phyloP scores from a whole-genome alignment of 2,888 invertebrate genomes.

The Agelastica alni region DNA sequence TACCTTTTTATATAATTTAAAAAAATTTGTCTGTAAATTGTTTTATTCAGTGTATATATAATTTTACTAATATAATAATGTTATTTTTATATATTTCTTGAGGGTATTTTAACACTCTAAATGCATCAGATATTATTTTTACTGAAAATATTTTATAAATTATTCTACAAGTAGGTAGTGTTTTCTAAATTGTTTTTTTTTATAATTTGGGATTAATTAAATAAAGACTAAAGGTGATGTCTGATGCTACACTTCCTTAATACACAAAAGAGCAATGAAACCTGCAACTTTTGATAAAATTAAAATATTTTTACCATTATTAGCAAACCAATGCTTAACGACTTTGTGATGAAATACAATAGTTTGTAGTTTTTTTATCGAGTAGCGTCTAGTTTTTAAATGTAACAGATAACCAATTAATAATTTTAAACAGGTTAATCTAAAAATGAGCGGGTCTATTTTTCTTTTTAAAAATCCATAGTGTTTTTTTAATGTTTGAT shows the following conservation, averaged over 20 bases:
- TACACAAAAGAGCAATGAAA: not conserved
- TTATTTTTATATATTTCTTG: slow-evolving; percentile 16
- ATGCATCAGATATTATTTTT: too few species aligned
- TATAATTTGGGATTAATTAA: too few species aligned
- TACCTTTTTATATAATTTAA: slow-evolving; percentile 11
- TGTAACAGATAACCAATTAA: slow-evolving; percentile 7
- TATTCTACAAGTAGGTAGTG: too few species aligned
- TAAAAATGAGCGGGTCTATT: too few species aligned
- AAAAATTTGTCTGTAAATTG: slow-evolving; percentile 13
- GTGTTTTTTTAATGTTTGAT: too few species aligned
- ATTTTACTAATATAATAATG: slow-evolving; percentile 13
- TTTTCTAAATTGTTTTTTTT: too few species aligned
- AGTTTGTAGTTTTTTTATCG: slow-evolving; percentile 23
- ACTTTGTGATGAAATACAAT: slow-evolving; percentile 28
- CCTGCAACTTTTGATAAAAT: slow-evolving; percentile 14
- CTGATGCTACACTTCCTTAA: too few species aligned
- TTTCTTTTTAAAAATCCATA: too few species aligned
- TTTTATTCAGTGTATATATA: slow-evolving; percentile 16
- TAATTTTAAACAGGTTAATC: not conserved
- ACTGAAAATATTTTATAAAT: too few species aligned
- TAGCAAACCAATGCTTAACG: slow-evolving; percentile 24
- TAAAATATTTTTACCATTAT: slow-evolving; percentile 12
- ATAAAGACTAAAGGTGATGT: too few species aligned
- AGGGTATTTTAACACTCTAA: too few species aligned
- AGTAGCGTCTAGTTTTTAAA: slow-evolving; percentile 18